Percentiles rank a stretch among this genome's conserved stretches.
These are phyloP conservation scores for Drosophila seguyi DNA, from an alignment of 1,140 invertebrate species.

Conservation along the genomic window DNA sequence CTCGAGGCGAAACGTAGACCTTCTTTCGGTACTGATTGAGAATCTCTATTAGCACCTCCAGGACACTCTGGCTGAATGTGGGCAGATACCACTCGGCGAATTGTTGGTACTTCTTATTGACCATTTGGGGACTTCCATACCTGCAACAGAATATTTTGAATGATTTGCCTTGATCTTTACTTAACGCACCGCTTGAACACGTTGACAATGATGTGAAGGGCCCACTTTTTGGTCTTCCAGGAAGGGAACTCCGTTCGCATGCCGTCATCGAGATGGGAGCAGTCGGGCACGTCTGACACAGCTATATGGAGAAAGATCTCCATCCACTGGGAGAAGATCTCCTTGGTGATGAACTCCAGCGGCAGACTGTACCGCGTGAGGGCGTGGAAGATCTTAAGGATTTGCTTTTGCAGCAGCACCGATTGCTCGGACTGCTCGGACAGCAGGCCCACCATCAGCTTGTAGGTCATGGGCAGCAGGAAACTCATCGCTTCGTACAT, in stretches of 20 bases:
- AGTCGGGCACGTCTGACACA: constrained; percentile 93
- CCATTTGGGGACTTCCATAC: constrained; percentile 97
- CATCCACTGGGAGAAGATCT: constrained; percentile 99
- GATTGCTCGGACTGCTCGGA: constrained; percentile 94
- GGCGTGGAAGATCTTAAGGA: constrained; percentile 98
- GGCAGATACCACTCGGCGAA: constrained; percentile 99
- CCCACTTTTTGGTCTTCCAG: constrained; percentile 99
- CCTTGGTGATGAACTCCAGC: constrained; percentile 93
- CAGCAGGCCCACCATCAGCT: constrained; percentile 92
- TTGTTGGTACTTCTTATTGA: constrained; percentile 93
- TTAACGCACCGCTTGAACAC: constrained; percentile 93
- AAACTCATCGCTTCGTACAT: constrained; percentile 98
- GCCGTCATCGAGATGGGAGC: constrained; percentile 92
- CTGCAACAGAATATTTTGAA: constrained; percentile 16
- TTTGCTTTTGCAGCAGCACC: constrained; percentile 96
- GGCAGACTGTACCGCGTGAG: constrained; percentile 96
- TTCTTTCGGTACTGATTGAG: constrained; percentile 95
- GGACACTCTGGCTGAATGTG: constrained; percentile 95
- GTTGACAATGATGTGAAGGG: constrained; percentile 95
- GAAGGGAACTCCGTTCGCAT: constrained; percentile 95
- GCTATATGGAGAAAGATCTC: constrained; percentile 93
- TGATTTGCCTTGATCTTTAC: constrained; percentile 82
- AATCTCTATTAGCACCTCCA: constrained; percentile 94
- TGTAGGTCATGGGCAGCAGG: constrained; percentile 95
- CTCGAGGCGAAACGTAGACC: constrained; percentile 95